Evolutionary conservation across 2,113 vertebrate genomes (phyloP).

Genomic region (Oryzias celebensis): DNA sequence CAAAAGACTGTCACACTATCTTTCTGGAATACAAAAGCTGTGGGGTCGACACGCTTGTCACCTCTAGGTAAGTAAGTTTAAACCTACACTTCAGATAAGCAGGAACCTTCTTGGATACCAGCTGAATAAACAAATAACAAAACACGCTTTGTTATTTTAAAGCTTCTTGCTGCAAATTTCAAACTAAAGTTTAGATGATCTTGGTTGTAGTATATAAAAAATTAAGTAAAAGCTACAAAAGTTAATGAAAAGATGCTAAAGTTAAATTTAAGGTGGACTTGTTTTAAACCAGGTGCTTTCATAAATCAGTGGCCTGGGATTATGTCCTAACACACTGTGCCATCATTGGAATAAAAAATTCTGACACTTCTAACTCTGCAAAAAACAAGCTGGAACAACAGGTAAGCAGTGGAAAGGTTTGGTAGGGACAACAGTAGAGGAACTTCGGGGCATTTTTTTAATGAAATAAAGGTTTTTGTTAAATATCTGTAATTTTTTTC

Average conservation of each 20-base stretch:
- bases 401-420: neutral
- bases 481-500: too few species aligned
- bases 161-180: too few species aligned
- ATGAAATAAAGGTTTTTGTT: neutral
- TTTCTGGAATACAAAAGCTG: too few species aligned
- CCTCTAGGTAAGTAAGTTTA: too few species aligned
- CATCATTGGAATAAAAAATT: conserved; percentile 35
- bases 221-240: conserved; percentile 34
- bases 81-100: too few species aligned
- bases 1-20: too few species aligned
- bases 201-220: conserved; percentile 60
- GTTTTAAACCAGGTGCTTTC: conserved; percentile 55
- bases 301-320: conserved; percentile 35
- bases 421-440: neutral
- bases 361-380: conserved; percentile 16
- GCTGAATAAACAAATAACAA: too few species aligned
- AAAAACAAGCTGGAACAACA: neutral
- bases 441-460: neutral
- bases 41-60: too few species aligned
- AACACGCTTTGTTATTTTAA: too few species aligned
- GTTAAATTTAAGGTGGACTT: conserved; percentile 15
- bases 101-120: too few species aligned
- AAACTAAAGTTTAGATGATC: too few species aligned
- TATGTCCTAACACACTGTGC: conserved; percentile 64
- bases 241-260: conserved; percentile 29